A percentile compares a stretch with the other conserved stretches of the same genome.
phyloP scores from a whole-genome alignment of 2,797 vertebrate species.

The Melopsittacus undulatus region DNA sequence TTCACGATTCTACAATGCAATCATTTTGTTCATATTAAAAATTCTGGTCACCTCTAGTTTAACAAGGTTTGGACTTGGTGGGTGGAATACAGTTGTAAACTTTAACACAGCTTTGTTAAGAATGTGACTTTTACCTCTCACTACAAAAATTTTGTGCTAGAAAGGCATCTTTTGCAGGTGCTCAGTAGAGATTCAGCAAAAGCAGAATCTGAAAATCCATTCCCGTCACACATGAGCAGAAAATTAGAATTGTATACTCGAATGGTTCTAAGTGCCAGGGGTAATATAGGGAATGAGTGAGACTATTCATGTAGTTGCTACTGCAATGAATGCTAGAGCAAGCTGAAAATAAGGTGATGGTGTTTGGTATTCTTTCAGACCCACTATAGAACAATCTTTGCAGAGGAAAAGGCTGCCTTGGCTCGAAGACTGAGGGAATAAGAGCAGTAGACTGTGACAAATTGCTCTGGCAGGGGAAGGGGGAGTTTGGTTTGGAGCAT shows the following conservation, averaged over 20 bases:
- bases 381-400: not conserved
- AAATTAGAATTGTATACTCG: not conserved
- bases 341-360: not conserved
- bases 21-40: not conserved
- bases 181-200: not conserved
- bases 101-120: not conserved
- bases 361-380: not conserved
- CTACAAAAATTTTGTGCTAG: not conserved
- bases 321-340: not conserved
- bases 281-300: not conserved
- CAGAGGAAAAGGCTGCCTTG: not conserved
- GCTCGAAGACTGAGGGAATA: not conserved
- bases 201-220: not conserved
- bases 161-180: not conserved
- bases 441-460: not conserved
- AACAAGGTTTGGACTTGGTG: not conserved
- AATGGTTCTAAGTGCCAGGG: not conserved
- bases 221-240: not conserved
- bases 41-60: not conserved
- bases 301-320: not conserved
- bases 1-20: not conserved
- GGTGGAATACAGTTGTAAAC: not conserved
- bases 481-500: conserved; percentile 11
- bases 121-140: not conserved
- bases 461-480: not conserved